Conservation (phyloP, 2,113 vertebrate species). For the Channa maculata region DNA sequence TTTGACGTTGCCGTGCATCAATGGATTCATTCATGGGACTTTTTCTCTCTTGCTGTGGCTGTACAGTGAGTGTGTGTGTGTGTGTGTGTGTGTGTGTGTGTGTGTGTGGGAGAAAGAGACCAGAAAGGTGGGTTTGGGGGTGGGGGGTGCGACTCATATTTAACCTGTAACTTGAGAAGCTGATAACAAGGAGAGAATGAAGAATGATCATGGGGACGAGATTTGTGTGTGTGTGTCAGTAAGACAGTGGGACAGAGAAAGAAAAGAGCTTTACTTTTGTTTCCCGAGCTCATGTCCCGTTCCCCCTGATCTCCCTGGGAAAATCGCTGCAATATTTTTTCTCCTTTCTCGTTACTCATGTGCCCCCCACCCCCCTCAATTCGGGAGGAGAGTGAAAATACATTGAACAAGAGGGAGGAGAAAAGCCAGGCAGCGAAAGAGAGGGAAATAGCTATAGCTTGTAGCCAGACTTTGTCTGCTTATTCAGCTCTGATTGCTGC, state of each 20-base stretch:
- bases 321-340: slow-evolving; percentile 66
- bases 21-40: slow-evolving; percentile 64
- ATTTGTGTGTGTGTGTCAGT: slow-evolving; percentile 1
- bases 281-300: slow-evolving; percentile 57
- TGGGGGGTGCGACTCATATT: slow-evolving; percentile 72
- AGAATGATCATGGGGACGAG: slow-evolving; percentile 50
- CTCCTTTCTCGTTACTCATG: slow-evolving; percentile 56
- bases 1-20: slow-evolving; percentile 47
- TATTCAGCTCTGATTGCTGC: slow-evolving; percentile 74
- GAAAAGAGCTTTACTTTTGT: slow-evolving; percentile 58
- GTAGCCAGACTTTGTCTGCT: slow-evolving; percentile 75
- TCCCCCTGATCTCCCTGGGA: slow-evolving; percentile 67
- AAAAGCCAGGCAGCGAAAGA: slow-evolving; percentile 50
- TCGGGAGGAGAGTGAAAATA: slow-evolving; percentile 64
- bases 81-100: slow-evolving; percentile 10
- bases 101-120: neutral
- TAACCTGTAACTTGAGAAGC: slow-evolving; percentile 84
- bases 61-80: slow-evolving; percentile 28
- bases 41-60: slow-evolving; percentile 24
- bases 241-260: slow-evolving; percentile 48
- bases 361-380: slow-evolving; percentile 49
- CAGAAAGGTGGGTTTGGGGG: neutral
- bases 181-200: slow-evolving; percentile 78
- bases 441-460: slow-evolving; percentile 58
- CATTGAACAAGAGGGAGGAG: slow-evolving; percentile 72